Percentiles rank a stretch among this genome's conserved stretches.
These are phyloP conservation scores for Cochlearius cochlearius DNA, from an alignment of 2,113 vertebrate species.

Conservation along the genomic window DNA sequence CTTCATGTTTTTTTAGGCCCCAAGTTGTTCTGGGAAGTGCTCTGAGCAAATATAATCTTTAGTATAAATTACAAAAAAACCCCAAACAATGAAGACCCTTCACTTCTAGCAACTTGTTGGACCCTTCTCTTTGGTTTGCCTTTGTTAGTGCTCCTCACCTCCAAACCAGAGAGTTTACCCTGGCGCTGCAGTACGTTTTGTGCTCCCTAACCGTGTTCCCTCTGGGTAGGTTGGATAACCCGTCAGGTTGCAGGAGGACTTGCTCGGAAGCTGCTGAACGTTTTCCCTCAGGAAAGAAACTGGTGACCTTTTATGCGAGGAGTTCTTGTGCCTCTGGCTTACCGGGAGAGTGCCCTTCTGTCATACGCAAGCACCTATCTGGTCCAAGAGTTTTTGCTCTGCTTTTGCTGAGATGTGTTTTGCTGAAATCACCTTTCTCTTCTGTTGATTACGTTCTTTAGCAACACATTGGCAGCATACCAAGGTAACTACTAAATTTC, in stretches of 20 bases:
- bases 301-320: neutral
- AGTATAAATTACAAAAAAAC: neutral
- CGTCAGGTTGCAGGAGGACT: neutral
- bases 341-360: neutral
- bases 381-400: neutral
- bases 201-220: neutral
- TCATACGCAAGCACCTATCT: neutral
- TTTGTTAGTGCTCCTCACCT: neutral
- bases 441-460: neutral
- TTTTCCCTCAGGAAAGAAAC: neutral
- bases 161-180: neutral
- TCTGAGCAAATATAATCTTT: neutral
- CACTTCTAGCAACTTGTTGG: neutral
- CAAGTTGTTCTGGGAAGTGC: neutral
- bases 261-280: neutral
- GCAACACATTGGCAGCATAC: slow-evolving; percentile 1
- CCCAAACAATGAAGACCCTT: neutral
- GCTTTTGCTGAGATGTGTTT: neutral
- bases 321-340: neutral
- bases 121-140: neutral
- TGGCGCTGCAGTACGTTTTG: neutral
- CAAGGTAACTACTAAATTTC: neutral
- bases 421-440: slow-evolving; percentile 4
- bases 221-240: neutral
- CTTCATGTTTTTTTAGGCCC: neutral